Conservation (phyloP, 2,888 invertebrate species). For the Phalangium opilio region DNA sequence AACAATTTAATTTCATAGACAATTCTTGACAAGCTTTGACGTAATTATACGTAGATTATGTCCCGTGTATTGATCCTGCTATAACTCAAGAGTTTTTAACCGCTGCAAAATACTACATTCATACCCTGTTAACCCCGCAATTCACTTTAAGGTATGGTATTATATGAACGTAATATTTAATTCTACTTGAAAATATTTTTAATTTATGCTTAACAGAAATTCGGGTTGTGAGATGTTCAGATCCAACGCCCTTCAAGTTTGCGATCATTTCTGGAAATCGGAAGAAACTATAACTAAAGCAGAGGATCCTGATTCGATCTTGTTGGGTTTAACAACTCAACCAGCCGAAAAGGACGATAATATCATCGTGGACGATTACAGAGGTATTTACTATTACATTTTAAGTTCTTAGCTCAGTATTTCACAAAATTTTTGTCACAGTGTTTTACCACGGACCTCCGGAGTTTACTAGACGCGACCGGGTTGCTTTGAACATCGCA, state of each 20-base stretch:
- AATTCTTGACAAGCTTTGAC: too few relatives aligned
- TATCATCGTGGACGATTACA: conserved; percentile 41
- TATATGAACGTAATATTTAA: too few relatives aligned
- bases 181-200: too few relatives aligned
- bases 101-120: conserved; percentile 45
- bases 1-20: conserved; percentile 1
- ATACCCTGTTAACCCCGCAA: conserved; percentile 28
- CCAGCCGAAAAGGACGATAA: conserved; percentile 41
- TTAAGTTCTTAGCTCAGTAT: too few relatives aligned
- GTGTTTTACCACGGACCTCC: conserved; percentile 36
- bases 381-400: conserved; percentile 36
- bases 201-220: too few relatives aligned
- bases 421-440: too few relatives aligned
- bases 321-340: conserved; percentile 42
- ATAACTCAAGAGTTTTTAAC: conserved; percentile 45
- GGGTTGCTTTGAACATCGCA: conserved; percentile 45
- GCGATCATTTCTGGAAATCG: conserved; percentile 41
- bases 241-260: conserved; percentile 33
- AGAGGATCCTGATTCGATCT: conserved; percentile 36
- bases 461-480: conserved; percentile 42
- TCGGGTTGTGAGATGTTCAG: too few relatives aligned
- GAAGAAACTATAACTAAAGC: conserved; percentile 26
- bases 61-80: conserved; percentile 41
- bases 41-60: conserved; percentile 37
- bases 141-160: too few relatives aligned